These are phyloP conservation scores for Pimpla rufipes DNA, from an alignment of 2,888 invertebrate genomes.

Conservation along the genomic window DNA sequence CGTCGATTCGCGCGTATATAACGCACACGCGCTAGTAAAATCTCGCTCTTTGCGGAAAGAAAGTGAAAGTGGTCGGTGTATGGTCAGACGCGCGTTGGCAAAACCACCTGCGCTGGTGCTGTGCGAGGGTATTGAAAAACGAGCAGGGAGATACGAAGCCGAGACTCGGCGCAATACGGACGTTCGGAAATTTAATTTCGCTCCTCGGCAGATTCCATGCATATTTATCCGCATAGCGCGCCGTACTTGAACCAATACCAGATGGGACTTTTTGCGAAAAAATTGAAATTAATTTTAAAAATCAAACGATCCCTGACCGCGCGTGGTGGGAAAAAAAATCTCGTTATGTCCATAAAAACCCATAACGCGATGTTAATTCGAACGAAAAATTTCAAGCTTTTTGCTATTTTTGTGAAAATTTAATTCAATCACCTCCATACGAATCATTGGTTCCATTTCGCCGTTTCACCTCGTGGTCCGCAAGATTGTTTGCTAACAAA, in stretches of 20 bases:
- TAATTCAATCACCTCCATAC: too few species aligned
- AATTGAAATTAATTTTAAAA: background rate
- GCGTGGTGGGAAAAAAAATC: too few species aligned
- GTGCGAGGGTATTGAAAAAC: conserved; percentile 4
- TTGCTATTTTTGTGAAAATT: too few species aligned
- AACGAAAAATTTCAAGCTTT: too few species aligned
- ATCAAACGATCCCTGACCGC: too few species aligned
- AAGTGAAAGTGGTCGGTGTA: conserved; percentile 58
- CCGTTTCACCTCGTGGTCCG: too few species aligned
- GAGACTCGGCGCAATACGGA: background rate
- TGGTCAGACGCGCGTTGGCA: conserved; percentile 47
- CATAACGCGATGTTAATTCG: too few species aligned
- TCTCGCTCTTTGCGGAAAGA: conserved; percentile 13
- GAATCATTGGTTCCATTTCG: too few species aligned
- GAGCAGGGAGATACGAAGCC: background rate
- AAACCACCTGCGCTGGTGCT: background rate
- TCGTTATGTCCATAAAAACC: too few species aligned
- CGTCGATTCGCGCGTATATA: background rate
- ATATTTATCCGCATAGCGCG: background rate
- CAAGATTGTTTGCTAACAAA: background rate
- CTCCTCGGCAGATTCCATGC: background rate
- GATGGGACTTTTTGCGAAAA: background rate
- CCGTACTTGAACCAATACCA: background rate
- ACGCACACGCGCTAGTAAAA: conserved; percentile 2
- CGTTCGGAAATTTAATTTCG: background rate